Conservation (phyloP, 2,797 vertebrate genomes). For the Halcyon smyrnensis region DNA sequence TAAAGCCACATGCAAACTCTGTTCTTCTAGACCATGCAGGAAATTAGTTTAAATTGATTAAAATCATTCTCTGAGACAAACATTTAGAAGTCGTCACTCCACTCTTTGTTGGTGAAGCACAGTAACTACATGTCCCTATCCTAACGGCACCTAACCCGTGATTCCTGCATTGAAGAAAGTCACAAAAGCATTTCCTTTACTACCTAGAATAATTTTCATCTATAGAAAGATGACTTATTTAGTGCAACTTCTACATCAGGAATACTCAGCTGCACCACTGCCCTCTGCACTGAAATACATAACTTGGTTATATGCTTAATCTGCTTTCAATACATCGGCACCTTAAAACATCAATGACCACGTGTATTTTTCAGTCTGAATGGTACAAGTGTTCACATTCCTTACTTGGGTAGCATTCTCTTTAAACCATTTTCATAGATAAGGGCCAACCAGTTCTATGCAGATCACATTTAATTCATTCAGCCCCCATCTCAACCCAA, state of each 20-base stretch:
- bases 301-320: not conserved
- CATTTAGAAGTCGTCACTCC: not conserved
- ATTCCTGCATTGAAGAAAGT: not conserved
- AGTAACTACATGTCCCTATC: not conserved
- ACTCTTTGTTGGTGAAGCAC: not conserved
- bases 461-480: not conserved
- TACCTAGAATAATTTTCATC: not conserved
- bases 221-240: not conserved
- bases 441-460: not conserved
- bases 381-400: not conserved
- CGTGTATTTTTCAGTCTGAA: not conserved
- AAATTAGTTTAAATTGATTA: not conserved
- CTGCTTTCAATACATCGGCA: not conserved
- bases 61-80: not conserved
- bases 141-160: not conserved
- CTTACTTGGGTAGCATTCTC: not conserved
- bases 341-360: not conserved
- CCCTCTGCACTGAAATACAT: not conserved
- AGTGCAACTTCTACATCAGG: rapidly evolving
- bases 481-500: not conserved
- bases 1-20: not conserved
- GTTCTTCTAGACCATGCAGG: not conserved
- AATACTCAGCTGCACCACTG: not conserved
- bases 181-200: not conserved
- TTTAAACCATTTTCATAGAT: not conserved